Evolutionary conservation across 2,113 vertebrate species (phyloP), one percentile per base, ranked within the genome.

Genomic region (Myotis lucifugus): DNA sequence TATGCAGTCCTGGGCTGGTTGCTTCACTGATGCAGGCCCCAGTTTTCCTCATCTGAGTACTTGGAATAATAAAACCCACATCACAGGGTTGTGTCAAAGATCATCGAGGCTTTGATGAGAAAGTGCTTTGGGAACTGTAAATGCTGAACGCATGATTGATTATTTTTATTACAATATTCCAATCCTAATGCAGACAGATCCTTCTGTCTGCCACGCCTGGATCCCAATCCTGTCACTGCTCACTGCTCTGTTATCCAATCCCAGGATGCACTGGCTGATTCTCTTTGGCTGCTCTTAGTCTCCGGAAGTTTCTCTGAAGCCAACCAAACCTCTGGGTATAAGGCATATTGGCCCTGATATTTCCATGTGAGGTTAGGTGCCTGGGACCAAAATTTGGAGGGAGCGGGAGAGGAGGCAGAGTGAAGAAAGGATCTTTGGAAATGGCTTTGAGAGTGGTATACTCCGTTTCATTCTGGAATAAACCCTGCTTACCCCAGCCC

Each of bases 291-390:
- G 5, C 21, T 84, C 50, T 93, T 70, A 94, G 69, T 15, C 46
- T 96, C 59, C 11, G 13, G 27, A 85, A 90, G 14, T 82, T 90
- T 93, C 72, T 77, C 85, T 91, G 66, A 93, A 93, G 48, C 23
- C 72, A 95, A 52, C 19, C 40, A 95, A 69, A 93, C 42, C 23
- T 90, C 59, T 90, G 14, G 40, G 42, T 77, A 8, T 76, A 95
- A 91, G 23, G 52, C 32, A 77, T 91, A 12, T 61, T 90, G 70
- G 32, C 29, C 70, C 52, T 52, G 67, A 83, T 50, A 78, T 85
- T 96, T 85, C 21, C 64, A 54, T 42, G 59, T 48, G 67, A 88
- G 18, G 4, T 88, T 91, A 40, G 48, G 14, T 88, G 73, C 29
- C 82, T 90, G 10, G 77, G 42, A 48, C 37, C 72, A 82, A 93